Evolutionary conservation across 30 jellyfish, hydroid and myxozoan species (phyloP), one percentile per base, ranked within the genome.

Genomic region (Turritopsis rubra): DNA sequence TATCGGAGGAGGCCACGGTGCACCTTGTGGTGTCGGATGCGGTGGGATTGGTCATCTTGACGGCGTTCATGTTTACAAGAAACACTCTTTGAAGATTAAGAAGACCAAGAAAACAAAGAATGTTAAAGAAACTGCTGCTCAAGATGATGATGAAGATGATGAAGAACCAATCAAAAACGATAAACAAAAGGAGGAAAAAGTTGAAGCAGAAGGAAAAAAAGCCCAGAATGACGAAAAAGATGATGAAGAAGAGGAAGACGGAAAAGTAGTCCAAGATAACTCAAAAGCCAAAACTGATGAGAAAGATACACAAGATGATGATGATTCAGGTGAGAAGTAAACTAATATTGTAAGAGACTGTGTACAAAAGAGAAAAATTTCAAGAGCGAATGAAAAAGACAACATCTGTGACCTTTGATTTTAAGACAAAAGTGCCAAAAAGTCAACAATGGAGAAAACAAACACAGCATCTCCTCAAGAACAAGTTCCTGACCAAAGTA

Each of bases 141-240:
- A 65, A 19, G 87, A 80, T 19, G 87, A 65, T 65, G 87, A 80
- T 25, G 77, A 68, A n/a, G 79, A 80, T 80, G 87, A 54, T 22
- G 85, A 54, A 20, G 87, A 53, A 68, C 60, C 60, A 41, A 41
- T 41, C 60, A 41, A 41, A 13, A 41, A 41, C 13, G 60, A 41
- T 13, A 41, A 41, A 41, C 77, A 68, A 68, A 27, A 68, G 30
- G 77, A 68, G 77, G 68, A 75, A 41, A 31, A 75, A 29, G 83
- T 75, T 23, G 28, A 75, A 75, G 65, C 52, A 75, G 83, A 75
- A 29, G 60, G 60, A 9, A 75, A 27, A 28, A 25, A 77, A 77
- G 77, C 77, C 30, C 16, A 68, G 31, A 22, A 27, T 9, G 77
- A 68, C 19, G 77, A 68, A 19, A 27, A 68, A n/a, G 77, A 68